phyloP scores from a whole-genome alignment of 1,140 invertebrate genomes.

The Theocolax elegans region DNA sequence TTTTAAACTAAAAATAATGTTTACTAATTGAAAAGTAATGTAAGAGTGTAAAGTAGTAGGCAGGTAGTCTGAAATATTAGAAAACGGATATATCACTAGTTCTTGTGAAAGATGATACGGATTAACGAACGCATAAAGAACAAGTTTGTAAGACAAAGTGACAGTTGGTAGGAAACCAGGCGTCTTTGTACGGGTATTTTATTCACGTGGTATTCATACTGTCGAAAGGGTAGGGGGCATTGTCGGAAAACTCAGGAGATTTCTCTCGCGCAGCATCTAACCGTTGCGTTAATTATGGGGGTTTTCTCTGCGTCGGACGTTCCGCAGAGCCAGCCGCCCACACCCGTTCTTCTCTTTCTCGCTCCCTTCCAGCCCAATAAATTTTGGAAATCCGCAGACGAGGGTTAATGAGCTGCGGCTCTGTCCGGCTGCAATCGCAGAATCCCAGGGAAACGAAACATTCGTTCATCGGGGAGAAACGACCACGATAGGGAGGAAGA shows the following conservation, averaged over 20 bases:
- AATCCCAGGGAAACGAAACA: neutral
- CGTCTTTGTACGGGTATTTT: neutral
- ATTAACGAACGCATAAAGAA: too few species aligned
- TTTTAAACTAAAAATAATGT: too few species aligned
- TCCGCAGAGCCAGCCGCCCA: neutral
- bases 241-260: neutral
- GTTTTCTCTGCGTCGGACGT: conserved; percentile 8
- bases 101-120: too few species aligned
- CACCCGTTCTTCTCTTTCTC: neutral
- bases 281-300: conserved; percentile 35
- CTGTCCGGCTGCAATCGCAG: conserved; percentile 17
- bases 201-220: too few species aligned
- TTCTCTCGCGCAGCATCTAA: neutral
- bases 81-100: too few species aligned
- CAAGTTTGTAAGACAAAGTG: too few species aligned
- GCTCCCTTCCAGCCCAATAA: conserved; percentile 29
- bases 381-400: conserved; percentile 41
- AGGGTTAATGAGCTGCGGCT: conserved; percentile 43
- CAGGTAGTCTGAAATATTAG: too few species aligned
- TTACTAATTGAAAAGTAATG: too few species aligned
- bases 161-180: neutral
- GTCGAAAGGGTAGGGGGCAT: too few species aligned
- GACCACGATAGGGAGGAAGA: too few species aligned
- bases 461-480: too few species aligned
- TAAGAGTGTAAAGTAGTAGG: too few species aligned